phyloP scores from a whole-genome alignment of 2,113 vertebrate species.

The Varanus komodoensis region DNA sequence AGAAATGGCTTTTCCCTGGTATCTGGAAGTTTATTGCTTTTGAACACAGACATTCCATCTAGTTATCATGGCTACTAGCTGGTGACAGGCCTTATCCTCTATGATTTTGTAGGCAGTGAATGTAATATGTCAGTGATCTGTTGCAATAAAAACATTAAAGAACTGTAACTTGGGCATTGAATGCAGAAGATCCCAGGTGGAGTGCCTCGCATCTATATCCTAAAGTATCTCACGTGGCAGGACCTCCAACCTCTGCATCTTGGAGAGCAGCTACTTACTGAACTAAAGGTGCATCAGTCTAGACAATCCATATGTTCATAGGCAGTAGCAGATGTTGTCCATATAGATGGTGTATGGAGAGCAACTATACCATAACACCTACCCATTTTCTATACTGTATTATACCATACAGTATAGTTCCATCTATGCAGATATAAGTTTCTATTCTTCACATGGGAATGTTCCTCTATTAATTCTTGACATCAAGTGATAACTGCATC shows the following conservation, averaged over 20 bases:
- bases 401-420: not conserved
- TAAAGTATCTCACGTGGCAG: not conserved
- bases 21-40: not conserved
- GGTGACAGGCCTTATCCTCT: not conserved
- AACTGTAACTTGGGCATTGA: not conserved
- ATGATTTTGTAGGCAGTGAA: not conserved
- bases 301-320: not conserved
- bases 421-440: not conserved
- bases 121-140: not conserved
- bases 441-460: not conserved
- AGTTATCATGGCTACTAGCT: not conserved
- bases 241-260: not conserved
- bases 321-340: not conserved
- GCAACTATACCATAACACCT: not conserved
- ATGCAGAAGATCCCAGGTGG: not conserved
- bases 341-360: not conserved
- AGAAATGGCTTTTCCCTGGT: not conserved
- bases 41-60: not conserved
- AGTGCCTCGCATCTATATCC: not conserved
- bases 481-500: not conserved
- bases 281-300: not conserved
- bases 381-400: not conserved
- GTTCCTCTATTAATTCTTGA: not conserved
- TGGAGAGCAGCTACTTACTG: not conserved
- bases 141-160: not conserved